Base-by-base conservation (phyloP, 1,140 invertebrate genomes). In the Macrocentrus cingulum region DNA sequence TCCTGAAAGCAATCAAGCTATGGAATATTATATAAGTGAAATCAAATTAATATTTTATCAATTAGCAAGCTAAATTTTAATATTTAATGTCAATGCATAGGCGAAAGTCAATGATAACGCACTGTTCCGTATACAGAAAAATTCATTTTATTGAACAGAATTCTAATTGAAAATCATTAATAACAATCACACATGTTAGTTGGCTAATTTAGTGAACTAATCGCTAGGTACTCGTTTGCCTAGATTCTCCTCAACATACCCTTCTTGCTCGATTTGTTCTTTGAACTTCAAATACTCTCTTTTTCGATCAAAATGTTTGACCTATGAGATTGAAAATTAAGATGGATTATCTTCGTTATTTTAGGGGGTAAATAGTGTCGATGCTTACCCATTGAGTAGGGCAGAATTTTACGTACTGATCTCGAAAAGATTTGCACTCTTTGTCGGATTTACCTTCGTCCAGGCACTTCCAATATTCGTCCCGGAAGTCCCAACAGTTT, bases 221-320 rank as follows among this genome's bases (percentile, higher is more conserved):
- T 39, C 15, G 39, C 55, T 42, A 36, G 13, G 23, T 6, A 63
- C 16, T 29, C 61, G 63, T 58, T 53, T 39, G 44, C 22, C n/a
- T n/a, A 67, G 66, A 36, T 70, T 62, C 45, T 66, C 62, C 52
- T 89, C 89, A 77, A 92, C 89, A 82, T 87, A 94, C 77, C 91
- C 92, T 66, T 90, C 85, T 68, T 87, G 87, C 73, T 94, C 88
- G 75, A 96, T 88, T 83, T 89, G 88, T 65, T 91, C 87, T 81
- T 94, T 94, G 76, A 93, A 97, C 70, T 91, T 85, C 66, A 92
- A 81, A 79, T 94, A 96, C 63, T 89, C 87, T 73, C 91, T 76
- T 77, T 93, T 94, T 68, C 91, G 84, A 80, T 96, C 92, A 80
- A 97, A 97, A 80, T 97, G 93, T 79, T 91, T 94, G 8, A 96